phyloP scores from a whole-genome alignment of 2,888 invertebrate species.

The Cryptosula pallasiana region DNA sequence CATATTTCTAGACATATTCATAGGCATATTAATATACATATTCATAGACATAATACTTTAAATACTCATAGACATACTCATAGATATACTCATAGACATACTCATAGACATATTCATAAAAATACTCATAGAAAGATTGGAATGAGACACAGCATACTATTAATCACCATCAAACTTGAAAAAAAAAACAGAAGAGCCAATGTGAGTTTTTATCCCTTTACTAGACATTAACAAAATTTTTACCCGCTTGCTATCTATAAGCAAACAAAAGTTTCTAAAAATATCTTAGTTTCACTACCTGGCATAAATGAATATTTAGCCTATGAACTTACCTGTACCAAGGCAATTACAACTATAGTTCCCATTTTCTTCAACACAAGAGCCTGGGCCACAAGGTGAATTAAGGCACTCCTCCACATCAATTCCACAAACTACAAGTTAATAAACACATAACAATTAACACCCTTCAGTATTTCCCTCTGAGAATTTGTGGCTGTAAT shows the following conservation, averaged over 20 bases:
- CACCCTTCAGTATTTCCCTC: no score
- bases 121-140: background rate
- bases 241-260: no score
- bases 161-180: no score
- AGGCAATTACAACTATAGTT: slow-evolving; percentile 38
- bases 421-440: slow-evolving; percentile 52
- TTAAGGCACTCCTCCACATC: slow-evolving; percentile 58
- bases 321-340: slow-evolving; percentile 37
- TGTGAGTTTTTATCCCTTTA: no score
- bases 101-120: background rate
- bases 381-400: slow-evolving; percentile 26
- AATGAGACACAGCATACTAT: no score
- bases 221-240: no score
- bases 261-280: no score
- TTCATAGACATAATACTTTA: background rate
- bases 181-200: no score
- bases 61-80: background rate
- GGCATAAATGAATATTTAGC: no score
- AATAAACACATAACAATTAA: no score
- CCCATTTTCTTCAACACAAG: slow-evolving; percentile 34
- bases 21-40: background rate
- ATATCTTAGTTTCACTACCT: no score
- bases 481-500: no score
- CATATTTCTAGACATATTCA: background rate
- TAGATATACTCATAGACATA: background rate